phyloP scores from a whole-genome alignment of 2,113 vertebrate species.

The Gnathonemus echidnorhynchus region DNA sequence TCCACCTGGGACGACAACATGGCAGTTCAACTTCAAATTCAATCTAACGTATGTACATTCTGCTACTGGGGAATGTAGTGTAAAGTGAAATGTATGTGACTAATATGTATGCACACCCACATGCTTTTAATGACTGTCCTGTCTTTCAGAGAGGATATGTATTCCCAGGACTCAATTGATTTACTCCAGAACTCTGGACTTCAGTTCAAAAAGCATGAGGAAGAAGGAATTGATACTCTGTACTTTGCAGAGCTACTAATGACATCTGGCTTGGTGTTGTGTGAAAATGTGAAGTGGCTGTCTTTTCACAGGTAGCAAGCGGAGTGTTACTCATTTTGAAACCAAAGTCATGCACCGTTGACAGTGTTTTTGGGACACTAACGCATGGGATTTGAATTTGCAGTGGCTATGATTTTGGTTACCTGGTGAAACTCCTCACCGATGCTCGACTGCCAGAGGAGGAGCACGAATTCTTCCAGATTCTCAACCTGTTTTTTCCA shows the following conservation, averaged over 20 bases:
- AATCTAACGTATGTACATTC: conserved; percentile 83
- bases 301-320: conserved; percentile 86
- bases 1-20: conserved; percentile 86
- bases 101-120: not conserved
- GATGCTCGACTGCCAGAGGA: conserved; percentile 90
- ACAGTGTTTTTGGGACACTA: not conserved
- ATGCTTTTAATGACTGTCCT: not conserved
- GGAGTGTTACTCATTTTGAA: not conserved
- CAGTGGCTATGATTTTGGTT: conserved; percentile 96
- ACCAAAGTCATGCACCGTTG: not conserved
- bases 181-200: conserved; percentile 93
- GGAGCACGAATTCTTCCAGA: conserved; percentile 96
- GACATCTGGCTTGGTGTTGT: conserved; percentile 94
- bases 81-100: not conserved
- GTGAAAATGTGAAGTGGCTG: conserved; percentile 96
- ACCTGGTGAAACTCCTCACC: conserved; percentile 94
- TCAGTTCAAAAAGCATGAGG: conserved; percentile 96
- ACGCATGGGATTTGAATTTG: not conserved
- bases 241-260: conserved; percentile 95
- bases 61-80: not conserved
- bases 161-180: conserved; percentile 97
- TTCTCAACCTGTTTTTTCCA: conserved; percentile 94
- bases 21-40: conserved; percentile 99
- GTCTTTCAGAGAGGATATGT: conserved; percentile 87
- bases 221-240: conserved; percentile 92